Base-by-base conservation (phyloP, 2,797 vertebrate genomes). In the Siniperca undulata region DNA sequence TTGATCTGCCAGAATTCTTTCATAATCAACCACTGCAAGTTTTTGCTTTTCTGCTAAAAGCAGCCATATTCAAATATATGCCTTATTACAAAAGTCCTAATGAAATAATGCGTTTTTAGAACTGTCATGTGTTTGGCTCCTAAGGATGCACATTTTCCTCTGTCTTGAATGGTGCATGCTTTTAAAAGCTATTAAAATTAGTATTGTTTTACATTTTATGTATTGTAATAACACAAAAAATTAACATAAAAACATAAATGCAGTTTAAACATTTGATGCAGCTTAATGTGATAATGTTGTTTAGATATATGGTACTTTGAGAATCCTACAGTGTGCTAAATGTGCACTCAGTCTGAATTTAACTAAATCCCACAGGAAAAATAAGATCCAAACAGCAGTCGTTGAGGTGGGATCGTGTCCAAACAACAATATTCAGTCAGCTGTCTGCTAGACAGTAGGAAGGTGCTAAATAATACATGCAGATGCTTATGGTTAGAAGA, bases 391-490 rank as follows among this genome's bases (percentile, higher is more conserved):
- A 70, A 62, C 67, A 75, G n/a, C 68, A 56, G 38, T 30, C 0
- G 0, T 30, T 80, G 46, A 83, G 44, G n/a, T 70, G 10, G 70
- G 34, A 82, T 61, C 0, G 0, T 50, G 38, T 81, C 40, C 66
- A 81, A 67, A 42, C 34, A 81, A 60, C 52, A 79, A n/a, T 19
- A 70, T 66, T 77, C 30, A 79, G 50, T 71, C 46, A 64, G 9
- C 48, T 69, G 42, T 60, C 52, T 81, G 24, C 60, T 69, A 56
- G 60, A 80, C 69, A 58, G 69, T 4, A 14, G 5, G 34, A 76
- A 34, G 53, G 53, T 76, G 52, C 52, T 92, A 44, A 88, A 88
- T 82, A 58, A 86, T 82, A 56, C 48, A 85, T 80, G 85, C 34
- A 27, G 9, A 70, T 60, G 24, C 30, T 86, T 42, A 52, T 42